Evolutionary conservation across 2,797 vertebrate species (phyloP).

Genomic region (Sandelia bainsii): DNA sequence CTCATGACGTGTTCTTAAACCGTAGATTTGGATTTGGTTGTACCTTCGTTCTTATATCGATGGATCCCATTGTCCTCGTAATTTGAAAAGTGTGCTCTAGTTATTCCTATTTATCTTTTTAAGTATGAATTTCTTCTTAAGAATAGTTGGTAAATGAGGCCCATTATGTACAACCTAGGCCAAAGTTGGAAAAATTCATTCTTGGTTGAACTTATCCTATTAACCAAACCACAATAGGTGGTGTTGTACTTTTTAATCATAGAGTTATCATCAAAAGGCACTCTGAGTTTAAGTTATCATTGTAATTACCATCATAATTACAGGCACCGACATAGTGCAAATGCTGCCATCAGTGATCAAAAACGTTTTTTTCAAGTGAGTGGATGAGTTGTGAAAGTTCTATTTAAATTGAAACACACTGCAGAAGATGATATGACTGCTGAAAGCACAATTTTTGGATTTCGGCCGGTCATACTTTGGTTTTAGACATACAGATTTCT

Average conservation of each 20-base stretch:
- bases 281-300: not conserved
- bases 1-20: no score
- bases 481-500: no score
- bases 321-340: not conserved
- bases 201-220: not conserved
- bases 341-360: not conserved
- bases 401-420: not conserved
- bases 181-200: not conserved
- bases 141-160: no score
- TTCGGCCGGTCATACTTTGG: not conserved
- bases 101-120: no score
- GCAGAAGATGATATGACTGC: not conserved
- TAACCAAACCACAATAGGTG: not conserved
- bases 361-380: not conserved
- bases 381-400: conserved; percentile 6
- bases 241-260: not conserved
- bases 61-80: no score
- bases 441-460: not conserved
- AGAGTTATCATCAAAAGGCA: not conserved
- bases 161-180: no score
- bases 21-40: no score
- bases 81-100: no score
- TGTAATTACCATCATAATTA: conserved; percentile 13
- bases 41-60: no score
- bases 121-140: no score